Conservation (phyloP, 37 sponge, comb jelly and placozoan genomes). For the Mnemiopsis leidyi region DNA sequence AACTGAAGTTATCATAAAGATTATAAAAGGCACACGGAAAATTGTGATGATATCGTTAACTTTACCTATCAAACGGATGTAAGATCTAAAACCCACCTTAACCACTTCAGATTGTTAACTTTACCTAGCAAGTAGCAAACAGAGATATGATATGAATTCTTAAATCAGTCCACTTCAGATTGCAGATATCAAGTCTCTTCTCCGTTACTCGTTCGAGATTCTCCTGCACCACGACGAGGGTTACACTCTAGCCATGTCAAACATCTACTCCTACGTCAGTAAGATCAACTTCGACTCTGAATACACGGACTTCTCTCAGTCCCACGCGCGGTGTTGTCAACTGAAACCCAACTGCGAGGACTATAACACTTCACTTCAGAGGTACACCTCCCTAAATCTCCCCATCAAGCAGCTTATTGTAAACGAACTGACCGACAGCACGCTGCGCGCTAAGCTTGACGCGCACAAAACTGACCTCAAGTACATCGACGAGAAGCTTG, state of each 20-base stretch:
- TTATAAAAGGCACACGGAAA: too few species aligned
- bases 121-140: too few species aligned
- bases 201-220: not conserved
- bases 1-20: too few species aligned
- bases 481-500: not conserved
- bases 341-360: not conserved
- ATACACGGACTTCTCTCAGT: not conserved
- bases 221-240: conserved; percentile 19
- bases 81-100: too few species aligned
- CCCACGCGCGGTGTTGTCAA: not conserved
- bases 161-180: too few species aligned
- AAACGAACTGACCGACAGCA: conserved; percentile 23
- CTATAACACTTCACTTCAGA: not conserved
- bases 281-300: conserved; percentile 27
- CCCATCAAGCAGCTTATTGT: conserved; percentile 37
- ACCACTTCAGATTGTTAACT: too few species aligned
- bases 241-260: conserved; percentile 4
- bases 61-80: too few species aligned
- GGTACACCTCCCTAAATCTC: conserved; percentile 2
- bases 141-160: too few species aligned
- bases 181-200: conserved; percentile 17
- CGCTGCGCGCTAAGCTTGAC: not conserved
- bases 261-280: not conserved
- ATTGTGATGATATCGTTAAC: too few species aligned
- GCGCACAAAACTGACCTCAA: not conserved